phyloP scores from a whole-genome alignment of 1,140 invertebrate genomes.

The Eumeta japonica region DNA sequence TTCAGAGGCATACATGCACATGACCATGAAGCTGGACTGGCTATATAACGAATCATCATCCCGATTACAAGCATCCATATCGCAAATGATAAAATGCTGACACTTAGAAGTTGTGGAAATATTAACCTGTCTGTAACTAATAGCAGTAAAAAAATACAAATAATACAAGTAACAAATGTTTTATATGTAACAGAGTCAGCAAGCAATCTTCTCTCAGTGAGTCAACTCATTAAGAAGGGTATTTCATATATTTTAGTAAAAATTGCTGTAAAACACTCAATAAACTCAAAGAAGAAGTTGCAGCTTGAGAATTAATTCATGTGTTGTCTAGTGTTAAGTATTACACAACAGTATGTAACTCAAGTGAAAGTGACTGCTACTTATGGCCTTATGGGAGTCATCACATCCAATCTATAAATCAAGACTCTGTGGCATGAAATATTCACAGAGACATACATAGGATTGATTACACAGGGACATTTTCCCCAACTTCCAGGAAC shows the following conservation, averaged over 20 bases:
- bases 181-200: neutral
- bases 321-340: neutral
- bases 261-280: neutral
- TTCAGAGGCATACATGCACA: no score
- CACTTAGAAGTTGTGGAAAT: neutral
- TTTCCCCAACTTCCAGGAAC: no score
- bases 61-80: neutral
- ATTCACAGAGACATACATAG: no score
- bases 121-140: no score
- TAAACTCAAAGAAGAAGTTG: neutral
- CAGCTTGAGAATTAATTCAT: neutral
- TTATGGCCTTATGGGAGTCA: neutral
- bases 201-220: neutral
- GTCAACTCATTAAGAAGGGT: neutral
- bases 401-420: no score
- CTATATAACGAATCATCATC: slow-evolving; percentile 1
- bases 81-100: neutral
- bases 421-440: no score
- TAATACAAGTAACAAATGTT: neutral
- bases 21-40: neutral
- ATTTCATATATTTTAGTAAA: neutral
- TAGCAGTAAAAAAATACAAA: neutral
- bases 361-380: neutral
- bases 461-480: no score
- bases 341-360: neutral